Conservation (phyloP, 2,113 vertebrate species). For the Pandion haliaetus region DNA sequence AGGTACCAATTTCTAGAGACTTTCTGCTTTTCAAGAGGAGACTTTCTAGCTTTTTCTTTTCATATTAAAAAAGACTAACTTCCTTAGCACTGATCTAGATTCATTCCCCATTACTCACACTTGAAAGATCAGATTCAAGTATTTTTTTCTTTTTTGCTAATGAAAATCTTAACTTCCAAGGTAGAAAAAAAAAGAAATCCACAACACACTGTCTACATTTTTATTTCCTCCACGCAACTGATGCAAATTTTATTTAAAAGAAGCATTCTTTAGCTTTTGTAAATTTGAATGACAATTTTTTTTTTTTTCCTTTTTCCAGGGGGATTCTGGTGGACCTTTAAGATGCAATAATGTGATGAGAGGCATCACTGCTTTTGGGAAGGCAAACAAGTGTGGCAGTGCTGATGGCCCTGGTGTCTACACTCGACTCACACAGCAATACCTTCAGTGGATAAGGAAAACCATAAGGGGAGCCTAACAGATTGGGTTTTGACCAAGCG, state of each 20-base stretch:
- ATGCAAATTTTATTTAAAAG: not conserved
- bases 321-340: conserved; percentile 75
- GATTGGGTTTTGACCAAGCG: not conserved
- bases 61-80: not conserved
- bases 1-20: not conserved
- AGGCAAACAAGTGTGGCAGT: not conserved
- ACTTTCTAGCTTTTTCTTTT: not conserved
- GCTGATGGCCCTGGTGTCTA: conserved; percentile 63
- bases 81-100: not conserved
- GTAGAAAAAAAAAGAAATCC: not conserved
- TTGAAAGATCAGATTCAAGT: not conserved
- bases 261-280: not conserved
- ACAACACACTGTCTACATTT: not conserved
- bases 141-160: not conserved
- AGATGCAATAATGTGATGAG: conserved; percentile 35
- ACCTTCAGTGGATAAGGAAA: conserved; percentile 67
- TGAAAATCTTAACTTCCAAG: not conserved
- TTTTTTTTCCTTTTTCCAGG: conserved; percentile 37
- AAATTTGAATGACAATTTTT: not conserved
- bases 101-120: not conserved
- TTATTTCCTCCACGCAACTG: not conserved
- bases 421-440: conserved; percentile 41
- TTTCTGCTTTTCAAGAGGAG: not conserved
- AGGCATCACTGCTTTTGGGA: conserved; percentile 69
- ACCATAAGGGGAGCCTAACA: not conserved